Evolutionary conservation across 2,113 vertebrate genomes (phyloP), one percentile per base, ranked within the genome.

Genomic region (Zingel zingel): DNA sequence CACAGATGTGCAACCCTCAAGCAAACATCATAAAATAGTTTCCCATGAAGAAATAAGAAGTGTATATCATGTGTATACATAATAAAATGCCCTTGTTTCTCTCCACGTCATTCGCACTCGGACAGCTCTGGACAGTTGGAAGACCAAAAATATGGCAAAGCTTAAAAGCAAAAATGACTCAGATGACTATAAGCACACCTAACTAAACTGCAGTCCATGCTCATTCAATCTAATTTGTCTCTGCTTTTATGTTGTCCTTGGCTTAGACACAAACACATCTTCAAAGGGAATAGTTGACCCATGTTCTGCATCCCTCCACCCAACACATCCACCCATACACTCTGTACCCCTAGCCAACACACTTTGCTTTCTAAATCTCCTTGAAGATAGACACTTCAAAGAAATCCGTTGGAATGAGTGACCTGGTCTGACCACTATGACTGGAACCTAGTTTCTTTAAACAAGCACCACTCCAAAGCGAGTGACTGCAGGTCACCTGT

Each of bases 331-430:
- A 43, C 39, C 39, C 70, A 66, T 66, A 69, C 77, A 25, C 74
- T 15, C 21, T 72, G 48, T 66, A 64, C 78, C 75, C 43, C 59
- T 65, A 62, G 86, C 89, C 87, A 88, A 89, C 81, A 79, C 64
- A 69, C 77, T 86, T 54, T 78, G 76, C 63, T 86, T 92, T 90
- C 88, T 51, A 86, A 84, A 85, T 68, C 69, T 87, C 76, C 79
- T 89, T 90, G 86, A 88, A 92, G 87, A 90, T 48, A 81, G 91
- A 88, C 84, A 93, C 93, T 92, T 95, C 93, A 95, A 94, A 94
- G 92, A 57, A 73, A 71, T 81, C 54, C 15, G 65, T 81, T 90
- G 86, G 89, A 74, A 67, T 69, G 51, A 82, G 80, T 92, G 87
- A 92, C 89, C 84, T 67, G 64, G 64, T 68, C 82, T 88, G 79